These are phyloP conservation scores for Sclerodermus sp. DNA, from an alignment of 2,888 invertebrate species.

Conservation along the genomic window DNA sequence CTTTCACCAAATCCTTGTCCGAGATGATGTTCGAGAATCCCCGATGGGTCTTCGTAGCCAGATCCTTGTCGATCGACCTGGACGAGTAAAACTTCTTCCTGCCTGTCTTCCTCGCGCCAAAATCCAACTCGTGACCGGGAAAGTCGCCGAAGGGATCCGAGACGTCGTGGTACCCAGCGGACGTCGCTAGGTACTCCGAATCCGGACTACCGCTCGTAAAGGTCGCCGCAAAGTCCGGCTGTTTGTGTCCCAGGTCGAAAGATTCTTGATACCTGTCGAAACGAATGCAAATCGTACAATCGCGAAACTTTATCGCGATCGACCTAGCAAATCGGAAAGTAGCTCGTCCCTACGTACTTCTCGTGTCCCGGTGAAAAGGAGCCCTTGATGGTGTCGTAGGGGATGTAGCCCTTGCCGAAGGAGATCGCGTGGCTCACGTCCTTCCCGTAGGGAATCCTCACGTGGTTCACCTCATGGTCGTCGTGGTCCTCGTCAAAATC, in stretches of 20 bases:
- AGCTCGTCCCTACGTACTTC: too few species aligned
- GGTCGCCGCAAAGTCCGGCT: not conserved
- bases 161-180: slow-evolving; percentile 8
- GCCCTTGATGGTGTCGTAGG: slow-evolving; percentile 38
- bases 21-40: slow-evolving; percentile 1
- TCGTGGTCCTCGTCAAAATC: slow-evolving; percentile 43
- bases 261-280: not conserved
- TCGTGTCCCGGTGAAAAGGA: slow-evolving; percentile 18
- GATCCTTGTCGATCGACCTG: slow-evolving; percentile 24
- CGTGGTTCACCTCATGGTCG: slow-evolving; percentile 29
- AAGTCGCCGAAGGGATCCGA: slow-evolving; percentile 11
- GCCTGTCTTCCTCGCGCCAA: slow-evolving; percentile 5
- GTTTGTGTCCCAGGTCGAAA: not conserved
- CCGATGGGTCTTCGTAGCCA: slow-evolving; percentile 7
- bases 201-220: not conserved
- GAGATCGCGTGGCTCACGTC: slow-evolving; percentile 34
- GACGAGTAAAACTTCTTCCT: slow-evolving; percentile 15
- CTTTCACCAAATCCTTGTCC: slow-evolving; percentile 5
- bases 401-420: slow-evolving; percentile 46
- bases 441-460: slow-evolving; percentile 42
- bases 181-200: not conserved
- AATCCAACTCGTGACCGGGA: slow-evolving; percentile 10
- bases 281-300: not conserved
- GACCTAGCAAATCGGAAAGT: too few species aligned
- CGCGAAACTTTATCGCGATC: too few species aligned